These are phyloP conservation scores for Trichogramma dendrolimi DNA, from an alignment of 2,888 invertebrate genomes.

Conservation along the genomic window DNA sequence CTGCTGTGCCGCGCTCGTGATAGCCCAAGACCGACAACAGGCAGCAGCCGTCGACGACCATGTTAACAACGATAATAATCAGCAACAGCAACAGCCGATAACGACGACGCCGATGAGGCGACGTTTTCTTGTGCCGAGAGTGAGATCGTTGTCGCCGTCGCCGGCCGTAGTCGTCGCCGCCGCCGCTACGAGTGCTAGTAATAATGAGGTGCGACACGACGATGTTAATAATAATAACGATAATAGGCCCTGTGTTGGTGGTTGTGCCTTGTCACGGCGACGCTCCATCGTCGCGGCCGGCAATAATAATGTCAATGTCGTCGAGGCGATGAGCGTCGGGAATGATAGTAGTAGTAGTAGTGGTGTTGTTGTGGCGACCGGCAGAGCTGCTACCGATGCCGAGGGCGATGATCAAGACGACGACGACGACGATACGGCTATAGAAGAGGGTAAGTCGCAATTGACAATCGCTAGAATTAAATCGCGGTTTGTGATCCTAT, in stretches of 20 bases:
- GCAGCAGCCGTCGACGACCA: neutral
- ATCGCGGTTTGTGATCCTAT: no score
- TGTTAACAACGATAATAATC: neutral
- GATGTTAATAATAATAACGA: no score
- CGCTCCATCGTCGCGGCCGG: no score
- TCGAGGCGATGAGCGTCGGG: slow-evolving; percentile 7
- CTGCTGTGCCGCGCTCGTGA: slow-evolving; percentile 3
- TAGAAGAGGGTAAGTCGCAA: slow-evolving; percentile 19
- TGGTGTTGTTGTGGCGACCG: neutral
- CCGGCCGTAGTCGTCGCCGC: neutral
- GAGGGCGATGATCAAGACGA: neutral
- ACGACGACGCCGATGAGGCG: neutral
- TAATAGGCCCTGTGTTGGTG: no score
- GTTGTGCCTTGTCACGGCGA: no score
- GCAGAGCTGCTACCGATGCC: neutral
- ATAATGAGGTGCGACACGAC: no score
- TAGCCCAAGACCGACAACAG: neutral
- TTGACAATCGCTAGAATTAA: no score
- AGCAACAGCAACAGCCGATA: slow-evolving; percentile 1
- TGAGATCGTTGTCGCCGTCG: neutral
- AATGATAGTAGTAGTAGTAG: slow-evolving; percentile 1
- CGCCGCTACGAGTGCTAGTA: neutral
- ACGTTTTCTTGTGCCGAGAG: no score
- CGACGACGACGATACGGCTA: slow-evolving; percentile 1
- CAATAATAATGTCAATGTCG: neutral